Evolutionary conservation across 2,113 vertebrate species (phyloP), one percentile per base, ranked within the genome.

Genomic region (Hippolais icterina): DNA sequence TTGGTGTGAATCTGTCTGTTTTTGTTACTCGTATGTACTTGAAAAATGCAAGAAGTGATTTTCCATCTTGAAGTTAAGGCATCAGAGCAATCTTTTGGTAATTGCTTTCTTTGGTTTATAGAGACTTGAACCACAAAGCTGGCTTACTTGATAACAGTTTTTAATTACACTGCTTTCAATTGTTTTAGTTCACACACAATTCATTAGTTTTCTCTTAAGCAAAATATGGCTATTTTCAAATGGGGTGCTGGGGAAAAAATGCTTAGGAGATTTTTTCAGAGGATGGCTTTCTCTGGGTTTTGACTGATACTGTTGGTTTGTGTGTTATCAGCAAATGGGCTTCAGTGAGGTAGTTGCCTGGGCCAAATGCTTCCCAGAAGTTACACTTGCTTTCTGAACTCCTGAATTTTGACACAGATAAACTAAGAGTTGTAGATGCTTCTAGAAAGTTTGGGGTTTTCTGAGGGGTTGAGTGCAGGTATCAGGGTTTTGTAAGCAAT

Each of bases 71-170:
- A 76, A 63, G 29, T 75, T 75, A 52, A 66, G 39, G 23, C 53
- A 60, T 76, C 61, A 63, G 31, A 86, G 42, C 37, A 82, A 21
- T 89, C 68, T 76, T 89, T 42, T 80, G 54, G 44, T 96, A 89
- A 96, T 96, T 86, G 93, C 91, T 94, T 92, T 91, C 78, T 61
- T 91, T 87, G 94, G 61, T 90, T 89, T 93, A 3, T 50, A 76
- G 85, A 85, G 47, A 53, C 76, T 90, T 27, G 66, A 96, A 91
- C 85, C 92, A 86, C 94, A 94, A 72, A 83, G 39, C 41, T 92
- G 80, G 80, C 91, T 92, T 68, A 83, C 42, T 96, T 84, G 68
- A 20, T 83, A 94, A 77, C 29, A 78, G 53, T 83, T 95, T 74
- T 90, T 78, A 90, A 86, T 95, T 89, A 82, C 46, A 82, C 60